A percentile compares a stretch with the other conserved stretches of the same genome.
Conservation (phyloP, 92 coral and sea anemone genomes). For the Epizoanthus stellaris region DNA sequence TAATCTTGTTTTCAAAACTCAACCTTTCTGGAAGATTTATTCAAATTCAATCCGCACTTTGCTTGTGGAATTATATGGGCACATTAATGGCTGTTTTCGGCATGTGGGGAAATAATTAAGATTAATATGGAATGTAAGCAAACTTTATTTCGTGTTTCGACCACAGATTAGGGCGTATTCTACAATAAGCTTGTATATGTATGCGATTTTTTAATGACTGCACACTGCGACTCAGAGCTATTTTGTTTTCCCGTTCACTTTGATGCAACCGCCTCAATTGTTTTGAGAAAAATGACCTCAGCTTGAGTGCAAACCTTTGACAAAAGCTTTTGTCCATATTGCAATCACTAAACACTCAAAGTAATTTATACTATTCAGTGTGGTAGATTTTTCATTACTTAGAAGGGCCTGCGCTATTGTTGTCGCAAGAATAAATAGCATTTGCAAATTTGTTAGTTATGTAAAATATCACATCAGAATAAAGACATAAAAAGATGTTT, state of each 20-base stretch:
- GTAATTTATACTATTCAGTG: slow-evolving; percentile 85
- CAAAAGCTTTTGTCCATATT: slow-evolving; percentile 68
- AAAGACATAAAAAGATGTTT: slow-evolving; percentile 55
- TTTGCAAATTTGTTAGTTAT: slow-evolving; percentile 72
- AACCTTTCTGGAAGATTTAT: slow-evolving; percentile 30
- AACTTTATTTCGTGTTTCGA: slow-evolving; percentile 33
- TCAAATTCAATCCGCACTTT: slow-evolving; percentile 25
- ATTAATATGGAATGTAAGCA: slow-evolving; percentile 26
- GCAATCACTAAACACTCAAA: slow-evolving; percentile 70
- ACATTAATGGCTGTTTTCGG: slow-evolving; percentile 34
- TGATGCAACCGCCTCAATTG: slow-evolving; percentile 78
- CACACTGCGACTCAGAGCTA: slow-evolving; percentile 58
- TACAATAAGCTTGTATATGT: slow-evolving; percentile 36
- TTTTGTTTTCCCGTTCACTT: slow-evolving; percentile 56
- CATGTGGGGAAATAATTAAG: slow-evolving; percentile 30
- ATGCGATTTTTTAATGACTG: slow-evolving; percentile 51
- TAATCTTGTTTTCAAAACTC: slow-evolving; percentile 38
- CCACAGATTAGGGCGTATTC: slow-evolving; percentile 27
- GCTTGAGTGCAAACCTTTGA: slow-evolving; percentile 65
- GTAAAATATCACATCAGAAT: slow-evolving; percentile 61
- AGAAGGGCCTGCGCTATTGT: slow-evolving; percentile 60
- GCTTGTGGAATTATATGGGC: slow-evolving; percentile 30
- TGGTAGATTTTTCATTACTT: slow-evolving; percentile 84
- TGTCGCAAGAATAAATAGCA: slow-evolving; percentile 65
- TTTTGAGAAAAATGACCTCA: slow-evolving; percentile 59